A percentile compares a stretch with the other conserved stretches of the same genome.
Conservation (phyloP, 37 sponge, comb jelly and placozoan genomes). For the Hormiphora californensis region DNA sequence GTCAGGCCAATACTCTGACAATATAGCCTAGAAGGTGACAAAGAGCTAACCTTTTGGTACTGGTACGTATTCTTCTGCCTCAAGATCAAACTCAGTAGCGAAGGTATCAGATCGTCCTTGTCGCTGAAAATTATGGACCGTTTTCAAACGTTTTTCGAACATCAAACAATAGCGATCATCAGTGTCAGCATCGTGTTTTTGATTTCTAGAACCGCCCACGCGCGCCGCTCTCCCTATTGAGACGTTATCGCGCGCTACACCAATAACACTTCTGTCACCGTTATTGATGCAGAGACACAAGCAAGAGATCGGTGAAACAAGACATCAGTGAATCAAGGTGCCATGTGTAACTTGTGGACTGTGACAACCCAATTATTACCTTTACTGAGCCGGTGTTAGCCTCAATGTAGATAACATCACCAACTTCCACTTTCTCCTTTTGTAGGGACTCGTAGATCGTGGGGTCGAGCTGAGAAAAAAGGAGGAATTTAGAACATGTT, state of each 20-base stretch:
- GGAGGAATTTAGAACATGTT: too few relatives aligned
- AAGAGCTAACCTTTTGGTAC: slow-evolving; percentile 73
- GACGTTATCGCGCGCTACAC: too few relatives aligned
- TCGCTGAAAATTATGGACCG: too few relatives aligned
- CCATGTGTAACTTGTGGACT: neutral
- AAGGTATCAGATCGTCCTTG: slow-evolving; percentile 94
- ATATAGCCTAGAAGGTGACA: neutral
- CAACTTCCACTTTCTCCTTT: slow-evolving; percentile 93
- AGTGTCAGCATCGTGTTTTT: too few relatives aligned
- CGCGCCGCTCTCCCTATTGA: too few relatives aligned
- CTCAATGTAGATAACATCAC: slow-evolving; percentile 99
- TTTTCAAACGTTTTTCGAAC: too few relatives aligned
- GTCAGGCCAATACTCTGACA: neutral
- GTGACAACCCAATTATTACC: neutral
- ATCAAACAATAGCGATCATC: too few relatives aligned
- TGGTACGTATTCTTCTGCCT: slow-evolving; percentile 99
- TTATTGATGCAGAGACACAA: too few relatives aligned
- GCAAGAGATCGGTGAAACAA: too few relatives aligned
- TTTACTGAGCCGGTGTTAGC: slow-evolving; percentile 97
- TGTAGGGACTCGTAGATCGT: slow-evolving; percentile 95
- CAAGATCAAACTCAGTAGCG: slow-evolving; percentile 96
- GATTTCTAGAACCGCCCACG: too few relatives aligned
- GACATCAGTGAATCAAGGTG: too few relatives aligned
- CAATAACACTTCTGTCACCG: too few relatives aligned
- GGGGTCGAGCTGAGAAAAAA: slow-evolving; percentile 76